Percentiles rank a stretch among this genome's conserved stretches.
Evolutionary conservation across 2,797 vertebrate genomes (phyloP).

Genomic region (Cyclura pinguis): DNA sequence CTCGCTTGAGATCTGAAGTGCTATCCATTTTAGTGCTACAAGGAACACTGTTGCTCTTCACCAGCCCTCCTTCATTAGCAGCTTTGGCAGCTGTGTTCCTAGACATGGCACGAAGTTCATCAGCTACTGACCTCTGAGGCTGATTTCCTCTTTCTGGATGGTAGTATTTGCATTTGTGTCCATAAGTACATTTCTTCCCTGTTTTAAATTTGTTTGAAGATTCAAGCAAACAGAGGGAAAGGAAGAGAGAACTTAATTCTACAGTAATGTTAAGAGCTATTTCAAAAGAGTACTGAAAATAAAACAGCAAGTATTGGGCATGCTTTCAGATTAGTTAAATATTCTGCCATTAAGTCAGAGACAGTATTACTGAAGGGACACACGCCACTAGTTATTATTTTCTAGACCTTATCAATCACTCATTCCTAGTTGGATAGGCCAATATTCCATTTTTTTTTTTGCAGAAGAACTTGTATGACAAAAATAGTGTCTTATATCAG

Average conservation of each 20-base stretch:
- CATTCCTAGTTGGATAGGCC: not conserved
- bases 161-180: constrained; percentile 98
- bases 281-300: not conserved
- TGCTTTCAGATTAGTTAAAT: not conserved
- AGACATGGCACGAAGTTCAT: constrained; percentile 95
- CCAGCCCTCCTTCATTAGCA: constrained; percentile 87
- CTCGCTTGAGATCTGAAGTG: constrained; percentile 82
- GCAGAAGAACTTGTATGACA: not conserved
- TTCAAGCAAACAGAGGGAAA: constrained; percentile 22
- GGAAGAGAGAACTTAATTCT: not conserved
- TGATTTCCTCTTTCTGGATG: constrained; percentile 95
- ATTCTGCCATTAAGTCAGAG: not conserved
- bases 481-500: not conserved
- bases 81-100: constrained; percentile 89
- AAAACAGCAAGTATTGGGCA: not conserved
- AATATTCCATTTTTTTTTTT: not conserved
- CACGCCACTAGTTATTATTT: not conserved
- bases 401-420: not conserved
- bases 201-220: constrained; percentile 39
- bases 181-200: constrained; percentile 99
- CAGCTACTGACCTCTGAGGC: constrained; percentile 94
- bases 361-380: not conserved
- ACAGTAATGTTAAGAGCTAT: not conserved
- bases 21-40: constrained; percentile 85
- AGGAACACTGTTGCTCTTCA: constrained; percentile 96